Evolutionary conservation across 2,113 vertebrate species (phyloP).

Genomic region (Bufo bufo): DNA sequence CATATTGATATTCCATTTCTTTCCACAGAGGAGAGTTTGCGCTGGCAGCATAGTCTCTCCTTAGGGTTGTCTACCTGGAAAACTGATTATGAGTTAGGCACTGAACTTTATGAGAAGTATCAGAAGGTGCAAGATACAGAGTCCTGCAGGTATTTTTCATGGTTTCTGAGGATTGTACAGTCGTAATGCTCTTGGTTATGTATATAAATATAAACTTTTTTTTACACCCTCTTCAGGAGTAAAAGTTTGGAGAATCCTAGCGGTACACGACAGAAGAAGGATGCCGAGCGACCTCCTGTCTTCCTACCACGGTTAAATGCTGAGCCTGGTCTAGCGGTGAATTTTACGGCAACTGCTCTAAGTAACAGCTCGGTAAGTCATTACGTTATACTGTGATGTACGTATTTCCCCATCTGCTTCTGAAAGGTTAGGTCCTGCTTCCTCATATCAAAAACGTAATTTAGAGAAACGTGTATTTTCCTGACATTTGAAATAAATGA

Average conservation of each 20-base stretch:
- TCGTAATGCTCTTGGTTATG: neutral
- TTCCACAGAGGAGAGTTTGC: conserved; percentile 73
- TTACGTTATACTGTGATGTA: neutral
- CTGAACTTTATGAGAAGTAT: conserved; percentile 85
- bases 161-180: neutral
- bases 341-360: conserved; percentile 88
- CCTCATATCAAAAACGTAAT: neutral
- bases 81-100: conserved; percentile 84
- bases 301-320: conserved; percentile 79
- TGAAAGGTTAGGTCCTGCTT: neutral
- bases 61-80: conserved; percentile 81
- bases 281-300: conserved; percentile 68
- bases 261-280: conserved; percentile 62
- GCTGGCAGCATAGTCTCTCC: conserved; percentile 88
- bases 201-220: neutral
- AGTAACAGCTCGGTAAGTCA: conserved; percentile 83
- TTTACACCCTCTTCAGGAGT: conserved; percentile 62
- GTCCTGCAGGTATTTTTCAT: conserved; percentile 79
- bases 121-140: conserved; percentile 79
- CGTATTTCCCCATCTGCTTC: neutral
- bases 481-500: too few species aligned
- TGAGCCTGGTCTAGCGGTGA: conserved; percentile 75
- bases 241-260: conserved; percentile 58
- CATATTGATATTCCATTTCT: neutral
- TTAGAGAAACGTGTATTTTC: too few species aligned